Conservation (phyloP, 2,113 vertebrate species). For the Pavo muticus region DNA sequence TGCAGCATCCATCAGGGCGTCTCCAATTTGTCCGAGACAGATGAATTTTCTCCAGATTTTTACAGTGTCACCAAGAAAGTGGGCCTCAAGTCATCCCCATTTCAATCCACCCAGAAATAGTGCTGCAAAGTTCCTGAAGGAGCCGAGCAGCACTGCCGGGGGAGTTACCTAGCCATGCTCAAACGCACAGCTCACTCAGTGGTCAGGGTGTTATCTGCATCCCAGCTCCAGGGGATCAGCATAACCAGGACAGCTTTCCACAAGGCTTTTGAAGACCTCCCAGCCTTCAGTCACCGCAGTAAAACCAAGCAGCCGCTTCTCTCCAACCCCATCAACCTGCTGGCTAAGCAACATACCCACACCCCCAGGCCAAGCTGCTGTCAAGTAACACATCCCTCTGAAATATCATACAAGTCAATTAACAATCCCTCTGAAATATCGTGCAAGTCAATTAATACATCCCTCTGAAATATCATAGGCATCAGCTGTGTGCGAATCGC, state of each 20-base stretch:
- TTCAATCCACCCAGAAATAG: not conserved
- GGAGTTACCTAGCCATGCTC: not conserved
- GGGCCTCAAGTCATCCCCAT: not conserved
- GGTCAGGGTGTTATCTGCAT: not conserved
- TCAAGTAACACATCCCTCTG: too few relatives aligned
- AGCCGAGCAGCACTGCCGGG: not conserved
- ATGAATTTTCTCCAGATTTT: not conserved
- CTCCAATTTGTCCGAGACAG: not conserved
- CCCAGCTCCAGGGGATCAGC: not conserved
- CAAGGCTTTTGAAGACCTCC: not conserved
- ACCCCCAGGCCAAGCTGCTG: not conserved
- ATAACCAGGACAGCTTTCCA: not conserved
- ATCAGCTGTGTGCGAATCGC: not conserved
- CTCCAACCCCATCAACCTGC: not conserved
- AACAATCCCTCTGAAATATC: not conserved
- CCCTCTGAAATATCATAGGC: conserved; percentile 25
- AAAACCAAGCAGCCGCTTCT: not conserved
- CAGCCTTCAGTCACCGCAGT: not conserved
- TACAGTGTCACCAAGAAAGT: not conserved
- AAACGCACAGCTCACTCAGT: not conserved
- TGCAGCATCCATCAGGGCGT: not conserved
- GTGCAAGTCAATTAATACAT: not conserved
- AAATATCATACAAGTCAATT: not conserved
- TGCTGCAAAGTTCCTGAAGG: not conserved
- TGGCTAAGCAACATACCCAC: not conserved